These are phyloP conservation scores for Porites cylindrica DNA, from an alignment of 92 coral and sea anemone genomes.

Conservation along the genomic window DNA sequence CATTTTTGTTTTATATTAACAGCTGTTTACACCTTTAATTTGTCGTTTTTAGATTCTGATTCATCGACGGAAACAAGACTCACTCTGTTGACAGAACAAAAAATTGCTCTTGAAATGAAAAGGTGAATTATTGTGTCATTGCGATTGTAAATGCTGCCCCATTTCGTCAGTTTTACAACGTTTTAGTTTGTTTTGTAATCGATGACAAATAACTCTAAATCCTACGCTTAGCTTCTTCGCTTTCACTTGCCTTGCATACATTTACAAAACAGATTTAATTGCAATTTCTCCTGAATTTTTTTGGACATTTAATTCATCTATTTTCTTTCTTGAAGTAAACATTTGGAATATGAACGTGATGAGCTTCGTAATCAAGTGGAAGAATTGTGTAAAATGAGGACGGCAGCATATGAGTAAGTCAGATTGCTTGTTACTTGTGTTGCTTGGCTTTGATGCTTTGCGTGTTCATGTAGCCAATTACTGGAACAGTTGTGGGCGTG, in stretches of 20 bases:
- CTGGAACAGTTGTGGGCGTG: neutral
- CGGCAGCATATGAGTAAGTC: conserved; percentile 69
- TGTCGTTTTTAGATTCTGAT: conserved; percentile 16
- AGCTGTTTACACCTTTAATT: neutral
- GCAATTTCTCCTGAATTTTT: neutral
- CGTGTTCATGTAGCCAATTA: no score
- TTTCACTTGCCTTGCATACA: no score
- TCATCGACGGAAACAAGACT: conserved; percentile 30
- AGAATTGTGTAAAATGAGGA: conserved; percentile 76
- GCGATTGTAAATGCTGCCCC: neutral
- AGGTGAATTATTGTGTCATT: conserved; percentile 13
- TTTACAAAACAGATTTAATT: no score
- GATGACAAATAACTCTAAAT: no score
- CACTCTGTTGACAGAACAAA: conserved; percentile 27
- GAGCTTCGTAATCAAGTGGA: conserved; percentile 84
- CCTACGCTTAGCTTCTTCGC: no score
- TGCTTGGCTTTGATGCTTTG: neutral
- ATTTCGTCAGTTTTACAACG: neutral
- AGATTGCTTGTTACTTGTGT: neutral
- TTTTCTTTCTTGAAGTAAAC: conserved; percentile 55
- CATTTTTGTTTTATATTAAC: neutral
- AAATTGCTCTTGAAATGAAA: conserved; percentile 41
- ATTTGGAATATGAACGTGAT: conserved; percentile 84
- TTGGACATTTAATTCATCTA: neutral
- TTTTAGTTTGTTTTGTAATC: no score